Evolutionary conservation across 2,888 invertebrate species (phyloP).

Genomic region (Asteroscopus sphinx): DNA sequence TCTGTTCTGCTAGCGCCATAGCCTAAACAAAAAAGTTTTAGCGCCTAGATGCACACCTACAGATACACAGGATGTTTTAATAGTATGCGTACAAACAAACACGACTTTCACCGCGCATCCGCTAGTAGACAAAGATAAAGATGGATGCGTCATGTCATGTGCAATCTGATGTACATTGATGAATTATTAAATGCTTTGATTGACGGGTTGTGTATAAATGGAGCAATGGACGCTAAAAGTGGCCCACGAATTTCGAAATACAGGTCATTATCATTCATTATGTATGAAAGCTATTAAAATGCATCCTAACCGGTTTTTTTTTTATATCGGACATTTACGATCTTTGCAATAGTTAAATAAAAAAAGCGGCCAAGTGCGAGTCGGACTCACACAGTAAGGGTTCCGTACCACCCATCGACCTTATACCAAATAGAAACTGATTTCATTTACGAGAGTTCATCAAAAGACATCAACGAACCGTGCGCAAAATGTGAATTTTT

Average conservation of each 20-base stretch:
- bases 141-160: conserved; percentile 7
- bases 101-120: conserved; percentile 1
- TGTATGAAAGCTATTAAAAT: too few species aligned
- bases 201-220: conserved; percentile 5
- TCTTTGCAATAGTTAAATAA: too few species aligned
- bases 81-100: conserved; percentile 5
- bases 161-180: conserved; percentile 9
- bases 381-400: too few species aligned
- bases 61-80: conserved; percentile 11
- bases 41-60: background rate
- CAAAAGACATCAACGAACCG: too few species aligned
- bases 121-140: conserved; percentile 11
- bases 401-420: too few species aligned
- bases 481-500: too few species aligned
- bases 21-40: background rate
- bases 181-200: conserved; percentile 1
- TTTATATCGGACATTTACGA: too few species aligned
- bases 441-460: too few species aligned
- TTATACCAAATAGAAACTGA: too few species aligned
- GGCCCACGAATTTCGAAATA: too few species aligned
- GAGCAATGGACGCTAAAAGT: background rate
- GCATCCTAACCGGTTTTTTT: background rate
- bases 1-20: background rate
- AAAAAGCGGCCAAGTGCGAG: too few species aligned
- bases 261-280: too few species aligned